Percentiles rank a stretch among this genome's conserved stretches.
These are phyloP conservation scores for Ormyrus nitidulus DNA, from an alignment of 2,888 invertebrate genomes.

Conservation along the genomic window DNA sequence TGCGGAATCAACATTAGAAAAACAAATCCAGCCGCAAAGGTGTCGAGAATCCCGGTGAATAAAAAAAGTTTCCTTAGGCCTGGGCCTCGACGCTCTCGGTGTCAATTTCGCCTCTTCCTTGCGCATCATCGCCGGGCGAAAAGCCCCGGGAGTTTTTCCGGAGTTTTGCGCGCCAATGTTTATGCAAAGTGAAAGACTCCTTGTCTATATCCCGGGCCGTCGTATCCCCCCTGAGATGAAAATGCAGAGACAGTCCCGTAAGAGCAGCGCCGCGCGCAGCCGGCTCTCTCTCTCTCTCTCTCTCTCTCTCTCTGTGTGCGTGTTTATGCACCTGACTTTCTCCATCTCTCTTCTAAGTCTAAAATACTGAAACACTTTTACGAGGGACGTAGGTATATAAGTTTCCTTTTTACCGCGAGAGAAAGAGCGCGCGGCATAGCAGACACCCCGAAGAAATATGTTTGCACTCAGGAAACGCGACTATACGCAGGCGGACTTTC, in stretches of 20 bases:
- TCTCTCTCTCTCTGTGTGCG: neutral
- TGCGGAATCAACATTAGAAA: no score
- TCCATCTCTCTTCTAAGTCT: conserved; percentile 49
- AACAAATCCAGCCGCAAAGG: no score
- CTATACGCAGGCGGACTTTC: conserved; percentile 35
- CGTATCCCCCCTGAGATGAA: conserved; percentile 39
- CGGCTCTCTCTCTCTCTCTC: neutral
- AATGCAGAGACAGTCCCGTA: conserved; percentile 38
- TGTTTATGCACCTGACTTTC: neutral
- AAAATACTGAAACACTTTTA: conserved; percentile 58
- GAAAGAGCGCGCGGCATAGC: conserved; percentile 21
- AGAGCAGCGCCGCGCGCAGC: conserved; percentile 17
- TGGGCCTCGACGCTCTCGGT: neutral
- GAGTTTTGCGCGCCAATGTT: conserved; percentile 40
- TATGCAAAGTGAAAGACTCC: conserved; percentile 48
- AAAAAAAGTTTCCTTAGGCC: no score
- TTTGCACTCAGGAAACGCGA: conserved; percentile 55
- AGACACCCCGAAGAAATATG: conserved; percentile 56
- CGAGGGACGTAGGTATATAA: conserved; percentile 52
- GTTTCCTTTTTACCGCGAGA: conserved; percentile 49
- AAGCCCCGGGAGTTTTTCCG: conserved; percentile 34
- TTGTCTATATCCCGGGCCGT: neutral
- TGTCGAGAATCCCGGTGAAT: no score
- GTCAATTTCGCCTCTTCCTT: neutral
- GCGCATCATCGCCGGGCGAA: neutral